phyloP scores from a whole-genome alignment of 2,888 invertebrate species.

The Allygus modestus region DNA sequence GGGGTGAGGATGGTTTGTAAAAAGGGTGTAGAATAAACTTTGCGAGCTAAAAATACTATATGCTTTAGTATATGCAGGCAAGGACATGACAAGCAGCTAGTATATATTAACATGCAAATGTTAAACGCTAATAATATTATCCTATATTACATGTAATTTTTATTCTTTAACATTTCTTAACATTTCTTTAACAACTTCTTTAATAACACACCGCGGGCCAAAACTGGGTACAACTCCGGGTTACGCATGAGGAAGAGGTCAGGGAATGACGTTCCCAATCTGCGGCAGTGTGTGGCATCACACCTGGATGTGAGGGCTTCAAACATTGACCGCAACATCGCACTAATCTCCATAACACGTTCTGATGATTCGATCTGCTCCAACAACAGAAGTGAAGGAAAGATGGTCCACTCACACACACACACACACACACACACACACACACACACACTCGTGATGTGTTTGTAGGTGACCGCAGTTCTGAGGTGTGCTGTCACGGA shows the following conservation, averaged over 20 bases:
- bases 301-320: not conserved
- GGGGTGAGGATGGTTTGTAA: too few relatives aligned
- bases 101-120: too few relatives aligned
- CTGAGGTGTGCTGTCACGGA: not conserved
- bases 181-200: too few relatives aligned
- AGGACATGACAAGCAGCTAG: too few relatives aligned
- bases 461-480: not conserved
- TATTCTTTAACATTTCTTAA: too few relatives aligned
- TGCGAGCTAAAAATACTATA: too few relatives aligned
- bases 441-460: not conserved
- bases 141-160: too few relatives aligned
- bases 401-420: not conserved
- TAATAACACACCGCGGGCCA: too few relatives aligned
- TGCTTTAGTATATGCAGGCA: too few relatives aligned
- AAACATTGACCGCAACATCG: not conserved
- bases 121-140: too few relatives aligned
- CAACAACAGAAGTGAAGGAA: not conserved
- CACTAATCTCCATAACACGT: not conserved
- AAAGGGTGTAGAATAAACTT: too few relatives aligned
- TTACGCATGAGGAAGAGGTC: not conserved
- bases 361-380: not conserved
- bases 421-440: not conserved
- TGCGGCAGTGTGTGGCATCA: not conserved
- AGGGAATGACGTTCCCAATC: not conserved
- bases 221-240: too few relatives aligned